phyloP scores from a whole-genome alignment of 1,140 invertebrate genomes.

The Eumeta japonica region DNA sequence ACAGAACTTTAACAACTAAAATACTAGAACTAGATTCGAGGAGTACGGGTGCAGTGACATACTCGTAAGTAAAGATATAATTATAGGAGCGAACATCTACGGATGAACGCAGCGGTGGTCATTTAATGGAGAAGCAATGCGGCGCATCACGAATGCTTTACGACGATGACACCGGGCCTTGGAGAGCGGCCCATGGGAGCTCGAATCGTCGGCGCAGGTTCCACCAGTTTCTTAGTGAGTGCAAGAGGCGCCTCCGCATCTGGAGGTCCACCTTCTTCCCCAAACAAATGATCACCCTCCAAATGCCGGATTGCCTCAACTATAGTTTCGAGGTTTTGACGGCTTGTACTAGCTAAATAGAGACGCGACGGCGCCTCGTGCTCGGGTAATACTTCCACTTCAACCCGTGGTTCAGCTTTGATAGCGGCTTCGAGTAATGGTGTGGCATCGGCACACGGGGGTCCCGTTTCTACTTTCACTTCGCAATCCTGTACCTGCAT shows the following conservation, averaged over 20 bases:
- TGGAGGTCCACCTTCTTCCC: slow-evolving; percentile 65
- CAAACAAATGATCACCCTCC: slow-evolving; percentile 90
- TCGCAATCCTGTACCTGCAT: background rate
- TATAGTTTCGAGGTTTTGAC: slow-evolving; percentile 95
- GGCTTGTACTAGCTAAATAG: slow-evolving; percentile 77
- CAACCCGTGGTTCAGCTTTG: slow-evolving; percentile 81
- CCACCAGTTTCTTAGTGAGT: slow-evolving; percentile 68
- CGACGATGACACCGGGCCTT: slow-evolving; percentile 82
- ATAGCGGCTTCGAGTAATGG: slow-evolving; percentile 80
- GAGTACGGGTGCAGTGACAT: slow-evolving; percentile 34
- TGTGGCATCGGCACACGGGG: slow-evolving; percentile 31
- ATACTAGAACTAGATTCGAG: slow-evolving; percentile 52
- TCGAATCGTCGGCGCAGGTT: slow-evolving; percentile 51
- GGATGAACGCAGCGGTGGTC: background rate
- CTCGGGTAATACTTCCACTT: slow-evolving; percentile 70
- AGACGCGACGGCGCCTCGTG: slow-evolving; percentile 64
- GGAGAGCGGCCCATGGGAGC: slow-evolving; percentile 67
- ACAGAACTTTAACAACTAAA: slow-evolving; percentile 51
- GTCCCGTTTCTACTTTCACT: background rate
- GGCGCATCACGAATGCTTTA: slow-evolving; percentile 77
- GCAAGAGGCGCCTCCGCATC: slow-evolving; percentile 77
- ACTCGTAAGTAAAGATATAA: no score
- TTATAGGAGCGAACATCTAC: no score
- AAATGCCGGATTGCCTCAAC: slow-evolving; percentile 95
- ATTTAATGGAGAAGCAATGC: background rate